Conservation (phyloP, 1,140 invertebrate species). For the Pseudoatta argentina region DNA sequence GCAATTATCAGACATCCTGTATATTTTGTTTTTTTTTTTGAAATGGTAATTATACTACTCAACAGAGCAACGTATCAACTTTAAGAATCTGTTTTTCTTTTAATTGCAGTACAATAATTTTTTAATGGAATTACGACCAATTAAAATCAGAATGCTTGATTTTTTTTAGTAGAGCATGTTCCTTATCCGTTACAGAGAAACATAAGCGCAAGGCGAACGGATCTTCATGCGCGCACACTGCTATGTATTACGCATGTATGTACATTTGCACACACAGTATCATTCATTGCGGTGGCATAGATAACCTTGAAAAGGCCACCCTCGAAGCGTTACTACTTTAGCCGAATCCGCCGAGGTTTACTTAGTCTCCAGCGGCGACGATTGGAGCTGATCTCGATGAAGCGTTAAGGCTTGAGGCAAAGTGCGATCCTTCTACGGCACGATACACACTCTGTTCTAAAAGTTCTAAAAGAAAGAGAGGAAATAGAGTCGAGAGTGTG, state of each 20-base stretch:
- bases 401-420: background rate
- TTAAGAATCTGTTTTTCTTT: too few relatives aligned
- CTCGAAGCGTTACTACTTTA: conserved; percentile 77
- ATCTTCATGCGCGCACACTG: background rate
- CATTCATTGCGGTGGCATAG: conserved; percentile 42
- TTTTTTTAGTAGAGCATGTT: background rate
- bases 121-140: too few relatives aligned
- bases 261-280: background rate
- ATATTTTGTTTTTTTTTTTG: too few relatives aligned
- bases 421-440: background rate
- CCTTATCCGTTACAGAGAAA: background rate
- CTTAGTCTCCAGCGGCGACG: conserved; percentile 69
- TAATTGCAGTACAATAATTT: too few relatives aligned
- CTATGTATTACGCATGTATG: background rate
- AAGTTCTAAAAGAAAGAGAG: background rate
- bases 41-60: too few relatives aligned
- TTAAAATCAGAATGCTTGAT: too few relatives aligned
- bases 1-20: too few relatives aligned
- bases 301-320: conserved; percentile 84
- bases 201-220: background rate
- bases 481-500: background rate
- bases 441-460: background rate
- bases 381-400: conserved; percentile 33
- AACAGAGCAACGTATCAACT: too few relatives aligned
- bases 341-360: conserved; percentile 15